Evolutionary conservation across 1,140 invertebrate species (phyloP).

Genomic region (Ladona fulva): DNA sequence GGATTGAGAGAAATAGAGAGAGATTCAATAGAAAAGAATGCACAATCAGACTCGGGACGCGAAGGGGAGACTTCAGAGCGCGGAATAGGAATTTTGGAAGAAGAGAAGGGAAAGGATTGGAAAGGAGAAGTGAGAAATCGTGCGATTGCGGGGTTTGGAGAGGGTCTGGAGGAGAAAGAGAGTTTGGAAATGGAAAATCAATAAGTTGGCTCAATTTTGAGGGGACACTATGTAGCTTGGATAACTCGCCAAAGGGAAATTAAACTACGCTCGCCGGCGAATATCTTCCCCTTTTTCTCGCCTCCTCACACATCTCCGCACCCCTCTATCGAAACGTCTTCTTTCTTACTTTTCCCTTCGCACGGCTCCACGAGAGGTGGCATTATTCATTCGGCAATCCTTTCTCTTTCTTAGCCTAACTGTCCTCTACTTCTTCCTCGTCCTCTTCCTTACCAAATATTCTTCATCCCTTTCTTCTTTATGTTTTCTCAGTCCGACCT

Average conservation of each 20-base stretch:
- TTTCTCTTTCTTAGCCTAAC: too few relatives aligned
- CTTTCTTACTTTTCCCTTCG: background rate
- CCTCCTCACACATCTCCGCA: background rate
- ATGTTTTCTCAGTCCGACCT: too few relatives aligned
- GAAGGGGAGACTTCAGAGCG: too few relatives aligned
- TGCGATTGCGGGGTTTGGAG: too few relatives aligned
- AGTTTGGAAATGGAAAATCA: conserved; percentile 10
- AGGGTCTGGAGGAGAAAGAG: background rate
- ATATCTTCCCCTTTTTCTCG: background rate
- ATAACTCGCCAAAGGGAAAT: conserved; percentile 9
- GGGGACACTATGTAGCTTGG: background rate
- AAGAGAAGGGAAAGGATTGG: background rate
- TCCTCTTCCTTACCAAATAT: too few relatives aligned
- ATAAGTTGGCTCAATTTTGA: conserved; percentile 10
- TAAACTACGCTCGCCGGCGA: background rate
- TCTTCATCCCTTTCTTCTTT: too few relatives aligned
- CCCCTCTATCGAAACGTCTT: background rate
- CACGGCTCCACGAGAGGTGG: background rate
- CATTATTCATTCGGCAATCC: too few relatives aligned
- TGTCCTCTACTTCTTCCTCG: too few relatives aligned
- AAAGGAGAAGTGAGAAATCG: background rate
- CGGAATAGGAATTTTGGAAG: too few relatives aligned
- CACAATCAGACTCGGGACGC: background rate
- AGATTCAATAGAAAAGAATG: background rate
- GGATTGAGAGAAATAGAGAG: background rate